phyloP scores from a whole-genome alignment of 2,113 vertebrate genomes.

The Enhydra lutris region DNA sequence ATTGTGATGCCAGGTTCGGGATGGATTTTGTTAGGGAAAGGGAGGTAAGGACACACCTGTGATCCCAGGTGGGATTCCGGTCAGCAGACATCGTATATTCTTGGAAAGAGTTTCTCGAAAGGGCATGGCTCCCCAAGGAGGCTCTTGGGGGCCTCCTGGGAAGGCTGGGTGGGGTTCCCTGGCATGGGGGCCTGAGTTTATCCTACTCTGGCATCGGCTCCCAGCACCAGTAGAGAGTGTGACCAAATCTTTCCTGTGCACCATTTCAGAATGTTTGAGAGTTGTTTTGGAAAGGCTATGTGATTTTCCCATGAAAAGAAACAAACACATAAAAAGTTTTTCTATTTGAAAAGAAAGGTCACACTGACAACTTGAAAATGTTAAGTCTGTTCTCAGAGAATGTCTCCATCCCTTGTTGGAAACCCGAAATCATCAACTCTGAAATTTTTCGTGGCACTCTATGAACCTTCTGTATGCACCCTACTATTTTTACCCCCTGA shows the following conservation, averaged over 20 bases:
- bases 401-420: neutral
- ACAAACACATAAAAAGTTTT: neutral
- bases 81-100: neutral
- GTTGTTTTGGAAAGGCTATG: slow-evolving; percentile 38
- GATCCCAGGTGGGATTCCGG: neutral
- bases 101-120: slow-evolving; percentile 16
- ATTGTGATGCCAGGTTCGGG: neutral
- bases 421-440: neutral
- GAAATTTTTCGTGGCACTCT: neutral
- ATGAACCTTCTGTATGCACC: neutral
- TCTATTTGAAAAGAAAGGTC: slow-evolving; percentile 38
- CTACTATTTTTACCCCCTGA: neutral
- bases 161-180: neutral
- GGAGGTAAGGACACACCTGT: neutral
- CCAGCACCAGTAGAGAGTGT: neutral
- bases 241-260: neutral
- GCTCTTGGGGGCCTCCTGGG: neutral
- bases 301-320: slow-evolving; percentile 35
- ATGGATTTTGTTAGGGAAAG: neutral
- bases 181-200: accelerated
- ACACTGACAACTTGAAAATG: neutral
- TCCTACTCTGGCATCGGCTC: neutral
- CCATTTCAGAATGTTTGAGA: neutral
- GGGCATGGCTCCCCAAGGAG: neutral
- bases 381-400: neutral